These are phyloP conservation scores for Peromyscus eremicus DNA, from an alignment of 2,797 vertebrate species.

Conservation along the genomic window DNA sequence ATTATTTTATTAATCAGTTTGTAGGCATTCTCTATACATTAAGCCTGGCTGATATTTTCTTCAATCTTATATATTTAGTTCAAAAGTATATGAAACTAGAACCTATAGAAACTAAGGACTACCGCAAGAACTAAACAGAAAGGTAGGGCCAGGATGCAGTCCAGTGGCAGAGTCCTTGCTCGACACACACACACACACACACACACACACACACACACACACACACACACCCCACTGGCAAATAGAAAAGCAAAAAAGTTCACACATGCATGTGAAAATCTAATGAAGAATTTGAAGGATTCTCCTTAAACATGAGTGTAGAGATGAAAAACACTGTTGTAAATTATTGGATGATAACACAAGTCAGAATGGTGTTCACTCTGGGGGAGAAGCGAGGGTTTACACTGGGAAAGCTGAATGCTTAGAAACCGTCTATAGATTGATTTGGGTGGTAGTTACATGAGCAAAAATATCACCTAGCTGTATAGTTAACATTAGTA, in stretches of 20 bases:
- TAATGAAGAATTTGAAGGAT: not conserved
- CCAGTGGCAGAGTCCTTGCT: not conserved
- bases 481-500: not conserved
- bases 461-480: not conserved
- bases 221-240: not conserved
- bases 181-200: not conserved
- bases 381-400: not conserved
- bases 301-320: not conserved
- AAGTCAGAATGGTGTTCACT: not conserved
- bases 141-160: not conserved
- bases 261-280: not conserved
- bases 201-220: not conserved
- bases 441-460: not conserved
- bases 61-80: not conserved
- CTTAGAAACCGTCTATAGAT: not conserved
- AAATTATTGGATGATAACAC: not conserved
- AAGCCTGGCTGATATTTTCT: not conserved
- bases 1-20: constrained; percentile 4
- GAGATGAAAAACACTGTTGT: not conserved
- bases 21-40: not conserved
- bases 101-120: not conserved
- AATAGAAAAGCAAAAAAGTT: not conserved
- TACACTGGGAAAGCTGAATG: not conserved
- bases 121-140: not conserved
- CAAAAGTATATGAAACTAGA: not conserved